Base-by-base conservation (phyloP, 1,140 invertebrate genomes). In the Eulimnadia texana region DNA sequence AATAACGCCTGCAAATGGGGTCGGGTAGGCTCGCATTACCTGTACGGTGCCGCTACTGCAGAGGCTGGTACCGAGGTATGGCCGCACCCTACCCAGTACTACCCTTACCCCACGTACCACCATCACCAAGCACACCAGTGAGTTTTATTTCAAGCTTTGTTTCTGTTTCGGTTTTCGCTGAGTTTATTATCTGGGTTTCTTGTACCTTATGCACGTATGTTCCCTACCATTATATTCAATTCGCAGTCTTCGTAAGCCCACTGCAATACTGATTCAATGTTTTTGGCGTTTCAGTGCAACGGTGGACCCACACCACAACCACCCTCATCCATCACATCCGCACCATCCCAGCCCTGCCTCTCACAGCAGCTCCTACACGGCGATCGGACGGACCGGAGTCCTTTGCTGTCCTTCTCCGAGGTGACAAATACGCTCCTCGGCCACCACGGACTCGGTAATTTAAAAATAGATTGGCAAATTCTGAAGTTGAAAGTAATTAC, bases 391-490 rank as follows among this genome's bases (percentile, higher is more conserved):
- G 82, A 84, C 77, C 79, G 81, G 75, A 85, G 84, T 84, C 83
- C 84, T 80, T 67, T 87, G 79, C 69, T 86, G 78, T 85, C 84
- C 77, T 84, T 86, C 80, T 84, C 84, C 78, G 83, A 86, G 81
- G 84, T 86, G 78, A 86, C 84, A 70, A 85, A 85, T 76, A 84
- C 84, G 66, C 72, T 85, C 66, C 79, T 85, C 73, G 84, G 83
- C 72, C 82, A 84, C 58, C 66, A 70, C 28, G 65, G 58, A 65
- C 33, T 52, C 49, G 42, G 50, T 56, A 55, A 6, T n/a, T 50
- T 27, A 16, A 61, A 55, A 10, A 58, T 58, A 58, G 63, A 60
- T 50, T 62, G 60, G 28, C 63, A 64, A 58, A 63, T 54, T 25
- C 53, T 52, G 58, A 57, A 61, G 57, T 63, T 52, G 29, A 3